Percentiles rank a stretch among this genome's conserved stretches.
Conservation (phyloP, 2,888 invertebrate species). For the Eupithecia pulchellata region DNA sequence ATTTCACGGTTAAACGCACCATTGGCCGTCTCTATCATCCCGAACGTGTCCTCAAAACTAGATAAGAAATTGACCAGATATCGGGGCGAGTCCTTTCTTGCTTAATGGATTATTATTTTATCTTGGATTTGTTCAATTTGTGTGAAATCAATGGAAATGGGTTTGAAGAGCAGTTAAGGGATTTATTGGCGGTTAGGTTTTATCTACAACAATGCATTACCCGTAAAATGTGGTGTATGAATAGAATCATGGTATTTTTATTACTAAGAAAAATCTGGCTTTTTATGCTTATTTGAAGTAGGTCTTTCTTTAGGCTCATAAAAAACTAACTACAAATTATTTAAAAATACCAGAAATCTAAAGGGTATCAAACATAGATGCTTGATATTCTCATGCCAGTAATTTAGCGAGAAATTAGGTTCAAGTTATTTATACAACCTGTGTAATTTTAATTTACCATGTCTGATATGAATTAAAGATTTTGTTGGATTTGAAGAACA, state of each 20-base stretch:
- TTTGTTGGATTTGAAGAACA: too few relatives aligned
- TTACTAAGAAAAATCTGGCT: neutral
- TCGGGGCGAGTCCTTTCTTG: conserved; percentile 58
- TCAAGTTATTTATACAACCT: too few relatives aligned
- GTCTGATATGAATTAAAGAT: too few relatives aligned
- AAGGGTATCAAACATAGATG: neutral
- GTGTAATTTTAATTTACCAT: too few relatives aligned
- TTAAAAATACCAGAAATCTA: too few relatives aligned
- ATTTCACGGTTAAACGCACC: conserved; percentile 83
- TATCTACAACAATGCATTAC: conserved; percentile 9
- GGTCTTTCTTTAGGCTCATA: too few relatives aligned
- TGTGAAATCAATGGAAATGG: conserved; percentile 47
- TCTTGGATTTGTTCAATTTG: conserved; percentile 47
- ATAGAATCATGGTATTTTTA: neutral
- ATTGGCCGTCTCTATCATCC: conserved; percentile 73
- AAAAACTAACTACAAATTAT: too few relatives aligned
- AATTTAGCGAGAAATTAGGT: too few relatives aligned
- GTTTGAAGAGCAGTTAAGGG: conserved; percentile 35
- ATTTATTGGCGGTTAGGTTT: conserved; percentile 13
- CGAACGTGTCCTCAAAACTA: conserved; percentile 64
- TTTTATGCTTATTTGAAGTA: too few relatives aligned
- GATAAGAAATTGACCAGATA: conserved; percentile 81
- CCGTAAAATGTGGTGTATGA: neutral
- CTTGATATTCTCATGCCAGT: too few relatives aligned
- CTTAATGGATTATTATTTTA: conserved; percentile 56